Evolutionary conservation across 92 coral and sea anemone genomes (phyloP), one percentile per base, ranked within the genome.

Genomic region (Plumapathes pennacea): DNA sequence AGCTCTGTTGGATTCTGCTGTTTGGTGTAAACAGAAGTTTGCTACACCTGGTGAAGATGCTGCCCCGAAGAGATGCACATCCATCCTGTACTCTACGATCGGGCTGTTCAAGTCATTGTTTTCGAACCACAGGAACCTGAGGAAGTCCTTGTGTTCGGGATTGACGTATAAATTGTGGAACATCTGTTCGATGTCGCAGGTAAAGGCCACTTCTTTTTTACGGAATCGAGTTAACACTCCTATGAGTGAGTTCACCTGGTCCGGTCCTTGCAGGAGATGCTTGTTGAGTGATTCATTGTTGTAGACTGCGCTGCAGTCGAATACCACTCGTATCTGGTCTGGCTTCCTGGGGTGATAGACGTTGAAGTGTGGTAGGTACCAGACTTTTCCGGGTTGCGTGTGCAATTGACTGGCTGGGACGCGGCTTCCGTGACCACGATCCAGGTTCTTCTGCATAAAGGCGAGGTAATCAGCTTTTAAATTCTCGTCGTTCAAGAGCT

Each of bases 401-500:
- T 21, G 14, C 9, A 68, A 36, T 37, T 51, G 55, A 9, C 61
- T 66, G 21, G 25, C 32, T 18, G 77, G 71, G 3, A 78, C 67
- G 10, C 44, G 60, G 22, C 47, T 62, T 5, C 73, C 85, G 47
- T 71, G 85, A 0, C 43, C 41, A 3, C 50, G 29, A 15, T 63
- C 74, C 4, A 71, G 22, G 49, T 60, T 54, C 41, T 60, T 69
- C 30, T 62, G 60, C 78, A 79, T 79, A 23, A 79, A 79, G 30
- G 50, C 63, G n/a, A 44, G 6, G 69, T 75, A 75, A 28, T 75
- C 76, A 0, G 25, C 23, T 6, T 7, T 10, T 6, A 55, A 51
- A 13, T 29, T 38, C 4, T 55, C 57, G 36, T 76, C 56, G 30
- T 52, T 76, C 1, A 56, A 57, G 4, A 67, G 69, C 17, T 76